phyloP scores from a whole-genome alignment of 2,113 vertebrate species.

The Sarotherodon lohbergeri region DNA sequence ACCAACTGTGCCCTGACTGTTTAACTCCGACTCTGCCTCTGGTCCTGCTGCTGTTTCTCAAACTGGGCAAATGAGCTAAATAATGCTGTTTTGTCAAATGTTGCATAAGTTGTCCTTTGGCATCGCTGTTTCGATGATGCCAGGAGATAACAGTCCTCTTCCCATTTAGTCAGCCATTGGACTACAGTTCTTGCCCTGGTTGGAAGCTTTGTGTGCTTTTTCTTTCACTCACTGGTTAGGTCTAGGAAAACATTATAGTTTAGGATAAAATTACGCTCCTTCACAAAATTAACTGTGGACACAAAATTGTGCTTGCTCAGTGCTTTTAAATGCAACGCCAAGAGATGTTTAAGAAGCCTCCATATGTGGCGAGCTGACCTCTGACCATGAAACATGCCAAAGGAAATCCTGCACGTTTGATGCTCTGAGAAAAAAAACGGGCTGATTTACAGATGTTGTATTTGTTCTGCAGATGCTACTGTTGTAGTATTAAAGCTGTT shows the following conservation, averaged over 20 bases:
- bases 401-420: neutral
- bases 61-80: neutral
- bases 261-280: neutral
- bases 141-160: neutral
- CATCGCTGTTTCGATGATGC: neutral
- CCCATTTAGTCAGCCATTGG: neutral
- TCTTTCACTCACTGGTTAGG: neutral
- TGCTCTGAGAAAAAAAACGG: neutral
- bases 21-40: neutral
- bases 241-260: neutral
- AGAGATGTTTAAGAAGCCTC: neutral
- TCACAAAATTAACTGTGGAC: neutral
- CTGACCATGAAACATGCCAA: accelerated
- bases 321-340: neutral
- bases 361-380: neutral
- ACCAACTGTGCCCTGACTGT: neutral
- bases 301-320: accelerated
- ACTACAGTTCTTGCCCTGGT: accelerated
- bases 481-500: neutral
- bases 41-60: neutral
- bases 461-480: neutral
- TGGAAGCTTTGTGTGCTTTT: neutral
- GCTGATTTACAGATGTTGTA: neutral
- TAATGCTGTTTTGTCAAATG: neutral
- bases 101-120: neutral